Evolutionary conservation across 2,113 vertebrate species (phyloP).

Genomic region (Callopanchax toddi): DNA sequence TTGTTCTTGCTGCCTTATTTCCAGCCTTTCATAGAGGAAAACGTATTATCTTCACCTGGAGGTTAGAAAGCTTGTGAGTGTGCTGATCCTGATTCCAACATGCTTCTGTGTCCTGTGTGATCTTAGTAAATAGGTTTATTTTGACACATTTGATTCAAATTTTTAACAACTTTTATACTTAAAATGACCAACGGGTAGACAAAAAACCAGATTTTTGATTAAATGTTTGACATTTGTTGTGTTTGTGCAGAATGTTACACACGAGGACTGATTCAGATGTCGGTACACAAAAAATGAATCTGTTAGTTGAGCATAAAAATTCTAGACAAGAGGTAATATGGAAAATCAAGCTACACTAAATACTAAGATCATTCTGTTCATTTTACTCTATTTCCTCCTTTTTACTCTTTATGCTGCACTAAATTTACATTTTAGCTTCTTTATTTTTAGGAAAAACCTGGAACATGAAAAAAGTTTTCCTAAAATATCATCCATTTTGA

Average conservation of each 20-base stretch:
- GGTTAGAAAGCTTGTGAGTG: slow-evolving; percentile 34
- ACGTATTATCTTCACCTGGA: slow-evolving; percentile 32
- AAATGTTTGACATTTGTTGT: background rate
- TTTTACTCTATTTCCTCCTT: background rate
- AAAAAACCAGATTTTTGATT: background rate
- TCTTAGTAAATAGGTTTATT: background rate
- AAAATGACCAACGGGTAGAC: background rate
- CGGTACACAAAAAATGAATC: background rate
- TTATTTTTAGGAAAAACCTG: background rate
- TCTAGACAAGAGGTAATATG: no score
- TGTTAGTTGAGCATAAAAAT: background rate
- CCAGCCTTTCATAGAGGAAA: slow-evolving; percentile 61
- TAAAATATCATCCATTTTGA: no score
- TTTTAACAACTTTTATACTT: background rate
- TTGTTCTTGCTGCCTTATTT: slow-evolving; percentile 74
- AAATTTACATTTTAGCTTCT: background rate
- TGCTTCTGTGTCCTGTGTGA: slow-evolving; percentile 13
- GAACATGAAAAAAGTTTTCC: background rate
- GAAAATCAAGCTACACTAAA: no score
- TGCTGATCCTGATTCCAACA: slow-evolving; percentile 43
- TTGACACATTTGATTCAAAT: background rate
- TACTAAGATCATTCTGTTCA: no score
- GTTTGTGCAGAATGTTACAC: background rate
- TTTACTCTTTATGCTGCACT: background rate
- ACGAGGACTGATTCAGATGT: background rate